Percentiles rank a stretch among this genome's conserved stretches.
Conservation (phyloP, 2,113 vertebrate species). For the Phaethon lepturus region DNA sequence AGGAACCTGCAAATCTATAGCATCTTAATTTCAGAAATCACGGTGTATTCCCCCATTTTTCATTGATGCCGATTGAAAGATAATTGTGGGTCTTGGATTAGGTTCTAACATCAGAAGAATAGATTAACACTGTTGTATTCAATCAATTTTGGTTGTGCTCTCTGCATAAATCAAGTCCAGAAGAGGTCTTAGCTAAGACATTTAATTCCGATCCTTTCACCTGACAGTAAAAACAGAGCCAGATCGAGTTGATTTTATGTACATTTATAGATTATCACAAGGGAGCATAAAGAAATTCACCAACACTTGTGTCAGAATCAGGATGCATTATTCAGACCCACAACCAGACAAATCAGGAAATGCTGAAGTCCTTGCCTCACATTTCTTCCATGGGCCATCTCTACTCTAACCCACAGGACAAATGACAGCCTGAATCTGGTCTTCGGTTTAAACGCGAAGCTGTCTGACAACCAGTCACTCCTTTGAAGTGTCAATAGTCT, state of each 20-base stretch:
- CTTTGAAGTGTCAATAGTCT: background rate
- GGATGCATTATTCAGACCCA: background rate
- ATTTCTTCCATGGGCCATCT: background rate
- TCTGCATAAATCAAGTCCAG: background rate
- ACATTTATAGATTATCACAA: background rate
- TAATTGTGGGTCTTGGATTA: background rate
- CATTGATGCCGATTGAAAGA: background rate
- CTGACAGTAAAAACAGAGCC: background rate
- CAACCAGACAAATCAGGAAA: background rate
- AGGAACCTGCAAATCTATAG: background rate
- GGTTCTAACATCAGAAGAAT: background rate
- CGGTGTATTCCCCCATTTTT: background rate
- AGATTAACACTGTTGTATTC: background rate
- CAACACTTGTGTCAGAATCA: background rate
- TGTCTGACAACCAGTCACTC: background rate
- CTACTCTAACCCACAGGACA: background rate
- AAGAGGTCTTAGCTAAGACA: background rate
- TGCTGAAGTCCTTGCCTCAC: background rate
- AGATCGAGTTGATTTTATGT: rapidly evolving
- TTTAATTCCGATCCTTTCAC: background rate
- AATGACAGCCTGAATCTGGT: background rate
- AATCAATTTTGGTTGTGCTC: background rate
- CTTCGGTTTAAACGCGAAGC: background rate
- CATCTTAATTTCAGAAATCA: background rate
- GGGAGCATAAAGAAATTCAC: background rate